phyloP scores from a whole-genome alignment of 2,888 invertebrate species.

The Drosophila dives region DNA sequence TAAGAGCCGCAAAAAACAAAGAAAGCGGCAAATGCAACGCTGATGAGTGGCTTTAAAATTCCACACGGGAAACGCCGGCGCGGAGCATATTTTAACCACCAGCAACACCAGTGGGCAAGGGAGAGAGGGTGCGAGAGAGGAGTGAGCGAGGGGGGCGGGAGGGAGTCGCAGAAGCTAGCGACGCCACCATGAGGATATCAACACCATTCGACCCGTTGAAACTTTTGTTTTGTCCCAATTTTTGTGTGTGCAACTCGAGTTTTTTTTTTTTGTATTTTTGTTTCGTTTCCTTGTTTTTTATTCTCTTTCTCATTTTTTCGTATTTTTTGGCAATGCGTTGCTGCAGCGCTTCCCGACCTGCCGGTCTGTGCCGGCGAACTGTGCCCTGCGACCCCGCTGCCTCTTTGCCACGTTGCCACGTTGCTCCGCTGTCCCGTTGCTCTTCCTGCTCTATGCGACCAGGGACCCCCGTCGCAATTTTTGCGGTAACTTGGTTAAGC shows the following conservation, averaged over 20 bases:
- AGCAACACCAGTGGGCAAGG: conserved; percentile 23
- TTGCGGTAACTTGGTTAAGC: conserved; percentile 71
- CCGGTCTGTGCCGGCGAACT: conserved; percentile 22
- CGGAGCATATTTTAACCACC: conserved; percentile 71
- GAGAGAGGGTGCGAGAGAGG: background rate
- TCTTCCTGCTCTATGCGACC: conserved; percentile 4
- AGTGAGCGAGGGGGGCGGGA: background rate
- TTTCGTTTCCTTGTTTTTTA: conserved; percentile 2
- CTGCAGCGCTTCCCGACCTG: conserved; percentile 39
- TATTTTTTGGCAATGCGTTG: conserved; percentile 61
- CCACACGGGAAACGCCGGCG: conserved; percentile 68
- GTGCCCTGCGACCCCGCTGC: background rate
- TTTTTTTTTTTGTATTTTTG: conserved; percentile 32
- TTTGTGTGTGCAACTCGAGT: conserved; percentile 59
- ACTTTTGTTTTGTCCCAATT: conserved; percentile 79
- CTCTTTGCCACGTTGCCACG: background rate
- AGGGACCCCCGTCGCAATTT: conserved; percentile 64
- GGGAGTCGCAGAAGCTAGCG: background rate
- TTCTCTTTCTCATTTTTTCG: conserved; percentile 18
- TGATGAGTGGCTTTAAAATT: conserved; percentile 74
- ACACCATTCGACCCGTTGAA: conserved; percentile 67
- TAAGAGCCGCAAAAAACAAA: conserved; percentile 41
- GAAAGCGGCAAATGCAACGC: conserved; percentile 72
- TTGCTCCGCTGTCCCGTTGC: background rate
- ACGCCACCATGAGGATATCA: conserved; percentile 73